Percentiles rank a stretch among this genome's conserved stretches.
Evolutionary conservation across 2,888 invertebrate genomes (phyloP).

Genomic region (Homarus gammarus): DNA sequence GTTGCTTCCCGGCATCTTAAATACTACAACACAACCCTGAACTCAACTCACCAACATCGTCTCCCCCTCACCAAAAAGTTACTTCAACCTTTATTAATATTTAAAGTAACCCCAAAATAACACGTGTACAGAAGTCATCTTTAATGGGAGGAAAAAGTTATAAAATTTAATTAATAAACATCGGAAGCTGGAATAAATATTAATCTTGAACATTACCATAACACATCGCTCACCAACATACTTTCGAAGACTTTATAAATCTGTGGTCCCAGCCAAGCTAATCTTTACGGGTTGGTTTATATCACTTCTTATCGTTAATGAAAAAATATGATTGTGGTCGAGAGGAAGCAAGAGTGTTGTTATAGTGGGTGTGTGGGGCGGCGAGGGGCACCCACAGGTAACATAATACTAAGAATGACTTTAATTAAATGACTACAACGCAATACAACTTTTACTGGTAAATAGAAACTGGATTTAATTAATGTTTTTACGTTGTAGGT

Average conservation of each 20-base stretch:
- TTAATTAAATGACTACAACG: background rate
- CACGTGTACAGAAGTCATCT: too few relatives aligned
- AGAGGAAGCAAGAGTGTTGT: background rate
- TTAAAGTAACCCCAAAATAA: too few relatives aligned
- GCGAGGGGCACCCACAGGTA: too few relatives aligned
- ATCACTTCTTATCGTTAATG: slow-evolving; percentile 27
- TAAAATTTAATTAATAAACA: too few relatives aligned
- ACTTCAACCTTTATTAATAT: too few relatives aligned
- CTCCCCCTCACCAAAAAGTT: too few relatives aligned
- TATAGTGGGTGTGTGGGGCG: background rate
- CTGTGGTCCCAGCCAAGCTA: background rate
- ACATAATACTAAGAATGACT: background rate
- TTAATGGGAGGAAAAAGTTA: too few relatives aligned
- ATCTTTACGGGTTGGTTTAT: background rate
- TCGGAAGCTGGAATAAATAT: too few relatives aligned
- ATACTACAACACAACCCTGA: background rate
- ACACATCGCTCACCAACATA: too few relatives aligned
- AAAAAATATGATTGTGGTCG: background rate
- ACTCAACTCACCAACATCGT: background rate
- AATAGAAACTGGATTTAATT: background rate
- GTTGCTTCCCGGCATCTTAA: background rate
- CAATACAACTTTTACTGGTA: background rate
- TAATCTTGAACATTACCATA: too few relatives aligned
- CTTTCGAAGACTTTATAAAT: background rate
- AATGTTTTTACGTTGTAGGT: too few relatives aligned